Base-by-base conservation (phyloP, 2,113 vertebrate species). In the Scopus umbretta region DNA sequence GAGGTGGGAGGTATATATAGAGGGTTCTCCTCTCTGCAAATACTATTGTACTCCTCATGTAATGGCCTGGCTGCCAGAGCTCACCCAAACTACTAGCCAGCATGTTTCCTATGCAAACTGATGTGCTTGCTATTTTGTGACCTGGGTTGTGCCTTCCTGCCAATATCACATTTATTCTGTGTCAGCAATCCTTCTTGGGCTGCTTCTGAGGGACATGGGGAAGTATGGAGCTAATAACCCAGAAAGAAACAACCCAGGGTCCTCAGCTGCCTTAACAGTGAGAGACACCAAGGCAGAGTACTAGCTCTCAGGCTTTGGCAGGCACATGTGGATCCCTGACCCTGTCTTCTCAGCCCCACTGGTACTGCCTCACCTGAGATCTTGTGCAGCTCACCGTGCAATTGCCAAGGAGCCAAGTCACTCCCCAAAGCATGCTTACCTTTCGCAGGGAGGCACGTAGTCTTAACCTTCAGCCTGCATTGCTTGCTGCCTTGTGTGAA, bases 271-370 rank as follows among this genome's bases (percentile, higher is more conserved):
- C 30, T n/a, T 32, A 43, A 17, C 20, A 59, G 63, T 16, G 32
- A 67, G 32, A 58, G 45, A 58, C n/a, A 19, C 29, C 45, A 32
- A 36, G 26, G 45, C 45, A 78, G 63, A 43, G 21, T 62, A 30
- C 43, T 45, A 40, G 9, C 20, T 86, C 32, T 19, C 25, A 40
- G 73, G n/a, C 45, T 80, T 52, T 71, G 61, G 58, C 52, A 53
- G 34, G 25, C 21, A 58, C 9, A 16, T 0, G 0, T 38, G 26
- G 55, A 58, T 71, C 27, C 29, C 40, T 65, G 34, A 29, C 22
- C 65, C 34, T 43, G 16, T 47, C 45, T 47, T 43, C 73, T 90
- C 29, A 88, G 61, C 30, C 49, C 72, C 56, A 20, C 42, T 38
- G 32, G 40, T 38, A 22, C 58, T 87, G 53, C 70, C 22, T 73